Evolutionary conservation across 2,797 vertebrate species (phyloP).

Genomic region (Gymnodraco acuticeps): DNA sequence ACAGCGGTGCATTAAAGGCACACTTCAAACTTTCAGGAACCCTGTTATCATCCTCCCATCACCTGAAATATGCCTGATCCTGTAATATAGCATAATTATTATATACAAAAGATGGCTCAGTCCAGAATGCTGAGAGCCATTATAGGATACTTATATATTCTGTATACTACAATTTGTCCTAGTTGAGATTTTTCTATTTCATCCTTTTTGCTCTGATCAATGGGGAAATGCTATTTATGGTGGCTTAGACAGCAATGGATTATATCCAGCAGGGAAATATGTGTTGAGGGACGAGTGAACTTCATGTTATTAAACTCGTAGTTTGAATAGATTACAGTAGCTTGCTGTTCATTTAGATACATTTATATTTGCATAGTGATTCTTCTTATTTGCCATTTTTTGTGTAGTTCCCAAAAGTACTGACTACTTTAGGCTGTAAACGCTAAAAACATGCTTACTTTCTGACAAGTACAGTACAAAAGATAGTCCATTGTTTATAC

Average conservation of each 20-base stretch:
- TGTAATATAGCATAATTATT: background rate
- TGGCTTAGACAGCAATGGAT: background rate
- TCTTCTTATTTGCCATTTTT: too few relatives aligned
- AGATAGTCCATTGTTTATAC: too few relatives aligned
- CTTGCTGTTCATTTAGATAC: too few relatives aligned
- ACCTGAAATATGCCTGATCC: slow-evolving; percentile 18
- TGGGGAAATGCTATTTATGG: background rate
- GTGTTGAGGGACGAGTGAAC: too few relatives aligned
- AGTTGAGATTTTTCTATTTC: background rate
- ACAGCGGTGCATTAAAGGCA: slow-evolving; percentile 29
- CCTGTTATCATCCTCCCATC: slow-evolving; percentile 25
- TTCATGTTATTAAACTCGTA: too few relatives aligned
- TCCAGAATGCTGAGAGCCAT: background rate
- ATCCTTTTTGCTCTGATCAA: slow-evolving; percentile 5
- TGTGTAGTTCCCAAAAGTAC: too few relatives aligned
- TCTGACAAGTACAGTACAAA: too few relatives aligned
- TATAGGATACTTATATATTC: background rate
- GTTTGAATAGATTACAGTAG: too few relatives aligned
- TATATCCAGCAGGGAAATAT: slow-evolving; percentile 25
- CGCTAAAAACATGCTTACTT: too few relatives aligned
- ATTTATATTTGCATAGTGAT: too few relatives aligned
- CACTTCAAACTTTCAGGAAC: slow-evolving; percentile 29
- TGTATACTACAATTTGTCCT: background rate
- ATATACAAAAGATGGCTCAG: background rate
- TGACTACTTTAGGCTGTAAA: too few relatives aligned